These are phyloP conservation scores for Epinotia ramella DNA, from an alignment of 2,888 invertebrate species.

Conservation along the genomic window DNA sequence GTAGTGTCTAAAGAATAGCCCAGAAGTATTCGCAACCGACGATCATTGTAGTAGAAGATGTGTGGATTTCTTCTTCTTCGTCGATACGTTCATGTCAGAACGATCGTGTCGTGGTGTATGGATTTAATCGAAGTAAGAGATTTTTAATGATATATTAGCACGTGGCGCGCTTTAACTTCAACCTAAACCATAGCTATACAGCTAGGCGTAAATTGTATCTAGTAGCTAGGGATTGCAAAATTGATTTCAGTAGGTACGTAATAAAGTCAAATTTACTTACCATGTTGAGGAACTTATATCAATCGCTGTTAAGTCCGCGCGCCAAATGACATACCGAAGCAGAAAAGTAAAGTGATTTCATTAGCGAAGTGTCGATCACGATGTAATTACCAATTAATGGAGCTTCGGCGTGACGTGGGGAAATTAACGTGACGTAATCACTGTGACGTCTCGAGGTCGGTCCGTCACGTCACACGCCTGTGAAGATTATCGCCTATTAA, in stretches of 20 bases:
- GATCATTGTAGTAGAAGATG: no score
- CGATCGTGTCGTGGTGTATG: neutral
- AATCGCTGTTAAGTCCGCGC: neutral
- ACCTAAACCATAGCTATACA: neutral
- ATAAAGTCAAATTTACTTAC: neutral
- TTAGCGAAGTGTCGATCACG: conserved; percentile 35
- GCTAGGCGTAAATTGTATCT: neutral
- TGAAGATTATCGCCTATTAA: neutral
- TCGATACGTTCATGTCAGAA: no score
- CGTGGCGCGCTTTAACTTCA: neutral
- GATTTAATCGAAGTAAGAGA: neutral
- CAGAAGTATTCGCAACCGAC: no score
- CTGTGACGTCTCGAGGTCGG: neutral
- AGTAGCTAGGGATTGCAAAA: neutral
- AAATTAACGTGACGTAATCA: conserved; percentile 6
- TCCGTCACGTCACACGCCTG: neutral
- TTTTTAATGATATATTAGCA: neutral
- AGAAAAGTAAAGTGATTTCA: conserved; percentile 20
- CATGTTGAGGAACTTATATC: no score
- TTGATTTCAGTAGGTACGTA: neutral
- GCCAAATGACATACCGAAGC: neutral
- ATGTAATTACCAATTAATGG: conserved; percentile 24
- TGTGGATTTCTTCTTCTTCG: no score
- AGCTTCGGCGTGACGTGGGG: conserved; percentile 9
- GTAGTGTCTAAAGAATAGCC: no score